Conservation (phyloP, 2,888 invertebrate species). For the Lasioglossum figueresi region DNA sequence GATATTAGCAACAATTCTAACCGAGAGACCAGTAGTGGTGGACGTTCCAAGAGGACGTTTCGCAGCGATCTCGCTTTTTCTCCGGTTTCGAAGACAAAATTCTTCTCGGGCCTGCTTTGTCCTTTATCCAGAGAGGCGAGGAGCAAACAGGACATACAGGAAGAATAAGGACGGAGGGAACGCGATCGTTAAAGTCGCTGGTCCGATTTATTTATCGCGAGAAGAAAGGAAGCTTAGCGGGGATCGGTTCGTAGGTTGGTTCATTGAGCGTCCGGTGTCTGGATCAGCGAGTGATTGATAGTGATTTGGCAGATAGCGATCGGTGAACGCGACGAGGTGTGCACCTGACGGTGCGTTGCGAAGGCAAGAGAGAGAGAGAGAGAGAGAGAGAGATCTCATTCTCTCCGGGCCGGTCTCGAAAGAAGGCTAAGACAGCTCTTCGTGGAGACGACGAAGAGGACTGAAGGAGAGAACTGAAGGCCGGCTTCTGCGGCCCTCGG, state of each 20-base stretch:
- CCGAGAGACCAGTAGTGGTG: background rate
- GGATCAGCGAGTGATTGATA: constrained; percentile 78
- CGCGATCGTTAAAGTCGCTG: constrained; percentile 67
- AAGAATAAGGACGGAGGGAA: background rate
- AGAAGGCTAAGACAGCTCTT: constrained; percentile 39
- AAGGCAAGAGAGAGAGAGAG: constrained; percentile 1
- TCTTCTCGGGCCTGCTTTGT: background rate
- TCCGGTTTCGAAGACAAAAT: background rate
- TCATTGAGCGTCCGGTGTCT: constrained; percentile 72
- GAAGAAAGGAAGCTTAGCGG: constrained; percentile 65
- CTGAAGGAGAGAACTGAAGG: constrained; percentile 36
- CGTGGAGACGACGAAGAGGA: constrained; percentile 19
- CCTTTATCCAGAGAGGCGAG: background rate
- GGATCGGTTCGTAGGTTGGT: constrained; percentile 69
- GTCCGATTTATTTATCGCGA: constrained; percentile 77
- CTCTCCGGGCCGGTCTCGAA: constrained; percentile 7
- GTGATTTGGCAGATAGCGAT: constrained; percentile 81
- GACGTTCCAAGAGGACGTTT: background rate
- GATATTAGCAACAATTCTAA: background rate
- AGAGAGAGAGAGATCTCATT: background rate
- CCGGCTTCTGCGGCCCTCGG: constrained; percentile 61
- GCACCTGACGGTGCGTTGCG: constrained; percentile 72
- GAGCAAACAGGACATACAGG: background rate
- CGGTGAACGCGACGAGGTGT: constrained; percentile 69
- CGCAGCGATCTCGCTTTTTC: background rate